Evolutionary conservation across 2,797 vertebrate genomes (phyloP), one percentile per base, ranked within the genome.

Genomic region (Odontamblyopus lacepedii): DNA sequence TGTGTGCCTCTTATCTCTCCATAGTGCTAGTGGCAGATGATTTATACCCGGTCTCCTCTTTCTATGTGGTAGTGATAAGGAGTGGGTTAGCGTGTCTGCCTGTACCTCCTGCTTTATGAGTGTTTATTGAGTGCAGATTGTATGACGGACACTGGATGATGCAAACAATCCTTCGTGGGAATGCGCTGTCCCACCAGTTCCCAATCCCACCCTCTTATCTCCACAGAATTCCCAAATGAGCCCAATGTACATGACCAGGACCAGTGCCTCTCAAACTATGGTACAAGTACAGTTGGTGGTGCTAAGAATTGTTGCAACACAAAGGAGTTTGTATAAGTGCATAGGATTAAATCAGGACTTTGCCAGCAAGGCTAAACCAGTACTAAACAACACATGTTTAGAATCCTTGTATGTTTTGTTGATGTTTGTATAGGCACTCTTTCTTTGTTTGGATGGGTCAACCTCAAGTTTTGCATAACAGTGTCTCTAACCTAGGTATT

Each of bases 391-490:
- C 8, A 0, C 35, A 38, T 13, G 23, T 19, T 53, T 19, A 53
- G 5, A 5, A 0, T 26, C 55, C 55, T 12, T 26, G 23, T 57
- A n/a, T 1, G 15, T 48, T 53, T 57, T 26, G 11, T 26, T 57
- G n/a, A 55, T n/a, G 9, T 57, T 56, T 26, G 8, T 57, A 1
- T 12, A 12, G 8, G 0, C 9, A 26, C 26, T 26, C 1, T 56
- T 56, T 56, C 9, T 56, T 61, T 67, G 63, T 23, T 57, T 41
- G 13, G 53, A 26, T 19, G 5, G 51, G 26, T 72, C 75, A 78
- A 89, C 89, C 87, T 87, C 87, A 89, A 26, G 82, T 89, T 92
- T 92, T 92, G 90, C 91, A 91, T 92, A 90, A 68, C 75, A 78
- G 63, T 50, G 8, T 51, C 63, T 73, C 53, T 72, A 67, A 68